These are phyloP conservation scores for Lasioglossum oenotherae DNA, from an alignment of 2,888 invertebrate species.

Conservation along the genomic window DNA sequence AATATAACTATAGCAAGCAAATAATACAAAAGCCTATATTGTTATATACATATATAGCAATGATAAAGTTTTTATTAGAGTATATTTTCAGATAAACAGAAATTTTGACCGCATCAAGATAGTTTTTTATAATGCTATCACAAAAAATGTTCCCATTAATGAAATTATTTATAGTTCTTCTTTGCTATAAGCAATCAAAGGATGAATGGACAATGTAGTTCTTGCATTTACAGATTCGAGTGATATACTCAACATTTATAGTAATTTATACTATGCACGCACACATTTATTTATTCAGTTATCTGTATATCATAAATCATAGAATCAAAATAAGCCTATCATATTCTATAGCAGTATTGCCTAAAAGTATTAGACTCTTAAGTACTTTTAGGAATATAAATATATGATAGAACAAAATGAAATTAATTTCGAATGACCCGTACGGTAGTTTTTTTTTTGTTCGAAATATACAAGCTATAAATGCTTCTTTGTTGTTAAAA, in stretches of 20 bases:
- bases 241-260: conserved; percentile 35
- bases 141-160: conserved; percentile 26
- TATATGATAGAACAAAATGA: neutral
- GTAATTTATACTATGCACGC: conserved; percentile 16
- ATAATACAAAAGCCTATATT: conserved; percentile 25
- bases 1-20: conserved; percentile 32
- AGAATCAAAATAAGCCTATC: conserved; percentile 25
- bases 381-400: neutral
- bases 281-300: conserved; percentile 57
- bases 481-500: conserved; percentile 14
- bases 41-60: conserved; percentile 27
- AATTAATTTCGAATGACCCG: neutral
- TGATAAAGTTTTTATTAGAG: conserved; percentile 41
- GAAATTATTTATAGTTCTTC: conserved; percentile 24
- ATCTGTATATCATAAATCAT: conserved; percentile 45
- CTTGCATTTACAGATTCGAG: conserved; percentile 24
- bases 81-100: conserved; percentile 46
- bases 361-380: conserved; percentile 7
- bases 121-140: conserved; percentile 41
- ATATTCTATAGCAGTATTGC: conserved; percentile 18
- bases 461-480: conserved; percentile 8
- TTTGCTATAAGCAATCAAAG: conserved; percentile 15
- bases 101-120: conserved; percentile 30
- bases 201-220: conserved; percentile 36
- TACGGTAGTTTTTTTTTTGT: neutral